Percentiles rank a stretch among this genome's conserved stretches.
phyloP scores from a whole-genome alignment of 92 coral and sea anemone genomes.

The Bergia puertoricense region DNA sequence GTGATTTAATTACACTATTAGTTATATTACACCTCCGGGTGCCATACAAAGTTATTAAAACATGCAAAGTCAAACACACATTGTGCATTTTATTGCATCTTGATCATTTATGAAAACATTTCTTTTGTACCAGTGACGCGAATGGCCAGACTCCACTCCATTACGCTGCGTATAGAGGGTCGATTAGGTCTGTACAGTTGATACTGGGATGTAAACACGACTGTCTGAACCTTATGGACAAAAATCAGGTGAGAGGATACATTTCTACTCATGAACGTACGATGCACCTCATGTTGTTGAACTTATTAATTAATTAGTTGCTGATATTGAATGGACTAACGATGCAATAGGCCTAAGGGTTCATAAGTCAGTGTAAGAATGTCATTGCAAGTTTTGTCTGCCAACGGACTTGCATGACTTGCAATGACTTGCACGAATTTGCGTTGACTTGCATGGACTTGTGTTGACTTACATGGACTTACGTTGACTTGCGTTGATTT shows the following conservation, averaged over 20 bases:
- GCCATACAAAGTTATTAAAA: background rate
- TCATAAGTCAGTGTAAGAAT: too few relatives aligned
- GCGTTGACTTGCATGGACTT: too few relatives aligned
- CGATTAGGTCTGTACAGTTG: slow-evolving; percentile 72
- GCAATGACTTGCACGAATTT: too few relatives aligned
- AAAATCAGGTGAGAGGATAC: slow-evolving; percentile 61
- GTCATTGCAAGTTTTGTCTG: too few relatives aligned
- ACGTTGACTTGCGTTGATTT: too few relatives aligned
- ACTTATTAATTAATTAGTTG: background rate
- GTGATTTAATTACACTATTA: too few relatives aligned
- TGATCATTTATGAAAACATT: background rate
- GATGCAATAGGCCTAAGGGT: too few relatives aligned
- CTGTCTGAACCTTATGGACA: slow-evolving; percentile 76
- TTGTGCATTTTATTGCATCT: background rate
- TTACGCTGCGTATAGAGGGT: slow-evolving; percentile 84
- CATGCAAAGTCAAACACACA: too few relatives aligned
- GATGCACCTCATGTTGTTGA: background rate
- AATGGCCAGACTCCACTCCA: slow-evolving; percentile 89
- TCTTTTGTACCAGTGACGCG: slow-evolving; percentile 56
- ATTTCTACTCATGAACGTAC: background rate
- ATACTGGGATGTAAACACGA: slow-evolving; percentile 77
- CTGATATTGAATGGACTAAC: background rate
- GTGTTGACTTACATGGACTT: too few relatives aligned
- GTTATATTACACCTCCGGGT: too few relatives aligned
- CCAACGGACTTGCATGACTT: too few relatives aligned